These are phyloP conservation scores for Sclerodermus sp. DNA, from an alignment of 2,888 invertebrate species.

Conservation along the genomic window DNA sequence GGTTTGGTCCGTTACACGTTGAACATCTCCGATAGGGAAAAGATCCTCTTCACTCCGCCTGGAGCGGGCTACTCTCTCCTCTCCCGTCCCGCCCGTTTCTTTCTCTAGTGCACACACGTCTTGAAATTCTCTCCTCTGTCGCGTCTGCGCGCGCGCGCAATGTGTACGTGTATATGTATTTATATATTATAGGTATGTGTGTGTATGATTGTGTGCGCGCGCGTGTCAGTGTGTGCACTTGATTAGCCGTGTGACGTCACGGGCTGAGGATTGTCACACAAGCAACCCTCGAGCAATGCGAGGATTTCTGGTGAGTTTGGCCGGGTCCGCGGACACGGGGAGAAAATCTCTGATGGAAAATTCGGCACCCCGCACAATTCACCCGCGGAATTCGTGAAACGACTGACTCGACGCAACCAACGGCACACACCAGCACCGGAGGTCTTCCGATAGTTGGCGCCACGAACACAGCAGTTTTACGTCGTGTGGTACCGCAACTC, in stretches of 20 bases:
- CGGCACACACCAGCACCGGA: slow-evolving; percentile 36
- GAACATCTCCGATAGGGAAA: too few relatives aligned
- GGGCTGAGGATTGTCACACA: slow-evolving; percentile 47
- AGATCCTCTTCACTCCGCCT: too few relatives aligned
- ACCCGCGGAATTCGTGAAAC: slow-evolving; percentile 50
- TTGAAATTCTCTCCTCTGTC: slow-evolving; percentile 11
- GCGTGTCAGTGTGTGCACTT: slow-evolving; percentile 47
- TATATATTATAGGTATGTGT: too few relatives aligned
- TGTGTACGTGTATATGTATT: slow-evolving; percentile 20
- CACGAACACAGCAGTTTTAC: slow-evolving; percentile 20
- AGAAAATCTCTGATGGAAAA: background rate
- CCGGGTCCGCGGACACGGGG: slow-evolving; percentile 22
- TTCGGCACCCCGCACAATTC: slow-evolving; percentile 35
- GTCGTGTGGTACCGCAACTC: slow-evolving; percentile 27
- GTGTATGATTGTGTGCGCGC: slow-evolving; percentile 17
- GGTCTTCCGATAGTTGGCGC: slow-evolving; percentile 41
- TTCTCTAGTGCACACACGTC: slow-evolving; percentile 2
- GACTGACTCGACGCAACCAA: slow-evolving; percentile 51
- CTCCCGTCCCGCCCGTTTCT: slow-evolving; percentile 11
- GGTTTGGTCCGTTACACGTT: too few relatives aligned
- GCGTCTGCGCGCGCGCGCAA: background rate
- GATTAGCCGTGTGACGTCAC: slow-evolving; percentile 55
- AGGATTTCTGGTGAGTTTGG: slow-evolving; percentile 1
- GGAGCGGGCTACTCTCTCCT: background rate
- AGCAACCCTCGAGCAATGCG: slow-evolving; percentile 11